Base-by-base conservation (phyloP, 1,140 invertebrate species). In the Saccostrea glomerata region DNA sequence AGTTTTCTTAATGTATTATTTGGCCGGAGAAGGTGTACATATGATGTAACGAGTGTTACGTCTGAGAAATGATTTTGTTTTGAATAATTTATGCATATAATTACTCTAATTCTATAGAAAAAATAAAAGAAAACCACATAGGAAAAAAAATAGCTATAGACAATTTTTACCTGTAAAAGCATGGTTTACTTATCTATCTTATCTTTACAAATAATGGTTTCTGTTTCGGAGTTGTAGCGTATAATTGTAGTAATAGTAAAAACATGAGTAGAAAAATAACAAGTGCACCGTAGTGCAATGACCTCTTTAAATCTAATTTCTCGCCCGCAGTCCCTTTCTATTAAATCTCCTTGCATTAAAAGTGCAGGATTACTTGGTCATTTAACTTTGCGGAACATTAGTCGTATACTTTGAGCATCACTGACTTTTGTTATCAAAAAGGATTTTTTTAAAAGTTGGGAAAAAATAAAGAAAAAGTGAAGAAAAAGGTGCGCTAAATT, bases 221-320 rank as follows among this genome's bases (percentile, higher is more conserved):
- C 70, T 77, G 70, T 77, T 77, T 77, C 70, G 70, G 70, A 77
- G 25, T 25, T 77, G 70, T 15, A 30, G 15, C 70, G 25, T 77
- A 36, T 36, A 77, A 36, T 77, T 11, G 70, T 77, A 77, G 70
- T 77, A 77, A 30, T 77, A 77, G 70, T 77, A 77, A 77, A 77
- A 36, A 17, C 25, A 77, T 3, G 25, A 63, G 58, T 63, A 20
- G n/a, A 20, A 36, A 36, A 63, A 77, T 63, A 63, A 63, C n/a
- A n/a, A 77, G 25, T 13, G 70, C 23, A 77, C 70, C 70, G 70
- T 36, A 30, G 70, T 30, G 23, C 25, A 77, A 77, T 36, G 70
- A 77, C 70, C 70, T 25, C 25, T 25, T 36, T 77, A 77, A 30
- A 30, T 30, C 30, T 36, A 30, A 36, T 77, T 77, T 63, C 25